These are phyloP conservation scores for Oreochromis tanganicae DNA, from an alignment of 2,113 vertebrate species.

Conservation along the genomic window DNA sequence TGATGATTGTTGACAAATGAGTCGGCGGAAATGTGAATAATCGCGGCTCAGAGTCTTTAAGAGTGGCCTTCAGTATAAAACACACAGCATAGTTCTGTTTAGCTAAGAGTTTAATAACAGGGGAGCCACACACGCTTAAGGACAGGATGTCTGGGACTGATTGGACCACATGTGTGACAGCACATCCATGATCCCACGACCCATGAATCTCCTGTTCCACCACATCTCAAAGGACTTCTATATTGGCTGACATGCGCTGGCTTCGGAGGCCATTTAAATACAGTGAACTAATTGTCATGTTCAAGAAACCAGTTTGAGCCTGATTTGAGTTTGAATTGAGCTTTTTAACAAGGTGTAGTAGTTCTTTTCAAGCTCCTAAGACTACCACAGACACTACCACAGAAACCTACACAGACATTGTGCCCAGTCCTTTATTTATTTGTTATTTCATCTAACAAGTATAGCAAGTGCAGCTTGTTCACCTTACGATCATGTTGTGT, in stretches of 20 bases:
- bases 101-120: neutral
- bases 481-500: neutral
- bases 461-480: neutral
- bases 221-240: neutral
- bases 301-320: neutral
- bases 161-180: neutral
- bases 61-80: neutral
- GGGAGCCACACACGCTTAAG: neutral
- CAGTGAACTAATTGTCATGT: neutral
- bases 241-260: neutral
- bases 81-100: neutral
- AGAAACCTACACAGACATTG: neutral
- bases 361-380: neutral
- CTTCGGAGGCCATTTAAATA: neutral
- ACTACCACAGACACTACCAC: neutral
- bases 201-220: neutral
- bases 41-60: neutral
- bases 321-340: neutral
- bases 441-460: neutral
- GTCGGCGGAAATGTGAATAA: neutral
- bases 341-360: neutral
- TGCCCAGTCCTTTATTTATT: neutral
- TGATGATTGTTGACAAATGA: slow-evolving; percentile 11
- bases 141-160: neutral
- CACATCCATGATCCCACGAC: neutral